phyloP scores from a whole-genome alignment of 2,797 vertebrate genomes.

The Halcyon badia region DNA sequence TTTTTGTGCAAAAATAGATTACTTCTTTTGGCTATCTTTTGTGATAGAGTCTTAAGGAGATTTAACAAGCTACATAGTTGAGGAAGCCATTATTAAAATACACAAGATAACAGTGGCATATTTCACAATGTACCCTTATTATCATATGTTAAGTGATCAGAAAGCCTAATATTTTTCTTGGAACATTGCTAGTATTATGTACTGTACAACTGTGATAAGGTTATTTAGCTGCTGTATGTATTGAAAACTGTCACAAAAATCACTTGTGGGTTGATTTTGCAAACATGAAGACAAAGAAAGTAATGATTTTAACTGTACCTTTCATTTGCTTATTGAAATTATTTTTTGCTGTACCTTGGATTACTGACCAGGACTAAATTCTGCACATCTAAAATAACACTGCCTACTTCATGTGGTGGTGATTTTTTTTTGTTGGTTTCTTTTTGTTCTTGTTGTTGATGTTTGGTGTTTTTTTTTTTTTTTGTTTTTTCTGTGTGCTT shows the following conservation, averaged over 20 bases:
- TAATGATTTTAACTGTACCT: background rate
- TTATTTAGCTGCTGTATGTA: background rate
- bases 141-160: background rate
- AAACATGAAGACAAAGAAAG: background rate
- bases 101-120: background rate
- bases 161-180: constrained; percentile 50
- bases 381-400: background rate
- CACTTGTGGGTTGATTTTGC: background rate
- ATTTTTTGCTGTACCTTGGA: background rate
- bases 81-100: background rate
- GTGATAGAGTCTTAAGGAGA: background rate
- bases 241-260: background rate
- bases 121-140: background rate
- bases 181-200: background rate
- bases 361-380: background rate
- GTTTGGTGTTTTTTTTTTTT: background rate
- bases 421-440: accelerated
- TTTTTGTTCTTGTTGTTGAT: background rate
- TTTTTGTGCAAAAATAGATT: constrained; percentile 19
- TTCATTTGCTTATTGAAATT: background rate
- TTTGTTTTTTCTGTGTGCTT: background rate
- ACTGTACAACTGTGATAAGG: background rate
- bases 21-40: background rate
- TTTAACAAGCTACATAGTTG: background rate
- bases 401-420: background rate